Conservation (phyloP, 2,113 vertebrate genomes). For the Rhegmatorhina hoffmannsi region DNA sequence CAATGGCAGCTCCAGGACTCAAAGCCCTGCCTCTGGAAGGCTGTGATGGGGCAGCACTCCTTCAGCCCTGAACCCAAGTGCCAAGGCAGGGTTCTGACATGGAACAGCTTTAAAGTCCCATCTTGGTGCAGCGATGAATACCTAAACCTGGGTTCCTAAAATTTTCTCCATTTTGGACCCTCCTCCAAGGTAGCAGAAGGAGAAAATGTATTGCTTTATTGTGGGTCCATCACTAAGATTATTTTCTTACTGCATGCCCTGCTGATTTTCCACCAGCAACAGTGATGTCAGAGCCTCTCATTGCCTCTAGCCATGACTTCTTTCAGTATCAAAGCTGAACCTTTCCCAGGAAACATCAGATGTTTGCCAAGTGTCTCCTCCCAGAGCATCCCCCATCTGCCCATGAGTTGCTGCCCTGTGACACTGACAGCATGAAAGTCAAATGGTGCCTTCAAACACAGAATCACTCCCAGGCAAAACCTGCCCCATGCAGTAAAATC, state of each 20-base stretch:
- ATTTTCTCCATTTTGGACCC: neutral
- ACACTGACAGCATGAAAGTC: neutral
- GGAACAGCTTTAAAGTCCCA: neutral
- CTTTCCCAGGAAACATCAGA: neutral
- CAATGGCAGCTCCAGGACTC: neutral
- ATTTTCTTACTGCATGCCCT: neutral
- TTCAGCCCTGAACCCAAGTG: neutral
- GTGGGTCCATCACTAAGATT: neutral
- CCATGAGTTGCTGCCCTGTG: neutral
- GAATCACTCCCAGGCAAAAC: neutral
- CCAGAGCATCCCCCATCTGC: neutral
- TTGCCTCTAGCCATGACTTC: neutral
- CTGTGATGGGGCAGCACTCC: fast-evolving
- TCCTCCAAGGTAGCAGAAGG: neutral
- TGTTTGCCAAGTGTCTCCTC: neutral
- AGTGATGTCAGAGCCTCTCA: neutral
- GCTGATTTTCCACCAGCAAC: neutral
- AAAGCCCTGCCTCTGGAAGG: neutral
- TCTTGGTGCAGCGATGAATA: neutral
- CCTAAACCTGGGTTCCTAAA: neutral
- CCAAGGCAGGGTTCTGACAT: neutral
- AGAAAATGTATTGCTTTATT: neutral
- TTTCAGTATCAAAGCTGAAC: neutral
- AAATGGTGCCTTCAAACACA: neutral
- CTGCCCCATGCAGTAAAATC: fast-evolving